Evolutionary conservation across 2,797 vertebrate species (phyloP).

Genomic region (Anomalospiza imberbis): DNA sequence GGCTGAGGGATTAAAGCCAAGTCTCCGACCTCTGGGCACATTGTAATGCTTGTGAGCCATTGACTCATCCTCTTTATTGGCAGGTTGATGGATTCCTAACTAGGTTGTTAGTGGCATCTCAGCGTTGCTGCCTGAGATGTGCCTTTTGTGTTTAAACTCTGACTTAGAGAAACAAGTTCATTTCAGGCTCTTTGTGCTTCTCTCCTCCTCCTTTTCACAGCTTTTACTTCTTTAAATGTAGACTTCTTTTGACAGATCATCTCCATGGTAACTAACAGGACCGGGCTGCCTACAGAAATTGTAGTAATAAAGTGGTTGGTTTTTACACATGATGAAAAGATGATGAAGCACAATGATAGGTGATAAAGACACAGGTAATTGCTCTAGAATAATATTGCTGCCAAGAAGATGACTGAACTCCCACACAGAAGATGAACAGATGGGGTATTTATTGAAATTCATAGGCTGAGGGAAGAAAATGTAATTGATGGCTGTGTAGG

Average conservation of each 20-base stretch:
- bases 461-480: constrained; percentile 70
- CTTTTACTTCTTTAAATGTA: constrained; percentile 50
- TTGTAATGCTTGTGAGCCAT: background rate
- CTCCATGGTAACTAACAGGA: constrained; percentile 63
- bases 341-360: constrained; percentile 74
- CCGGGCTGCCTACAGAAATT: constrained; percentile 54
- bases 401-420: constrained; percentile 76
- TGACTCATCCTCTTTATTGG: constrained; percentile 28
- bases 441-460: constrained; percentile 78
- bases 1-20: background rate
- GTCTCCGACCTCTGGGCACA: background rate
- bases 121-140: background rate
- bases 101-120: constrained; percentile 21
- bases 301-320: constrained; percentile 66
- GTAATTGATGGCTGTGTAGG: constrained; percentile 68
- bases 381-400: constrained; percentile 73
- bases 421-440: constrained; percentile 80
- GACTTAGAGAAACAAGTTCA: constrained; percentile 60
- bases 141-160: constrained; percentile 49
- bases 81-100: constrained; percentile 48
- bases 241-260: constrained; percentile 57
- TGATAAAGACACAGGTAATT: constrained; percentile 80
- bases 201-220: constrained; percentile 50
- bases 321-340: constrained; percentile 70
- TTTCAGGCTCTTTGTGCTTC: constrained; percentile 58